These are phyloP conservation scores for Phasianus colchicus DNA, from an alignment of 2,113 vertebrate genomes.

Conservation along the genomic window DNA sequence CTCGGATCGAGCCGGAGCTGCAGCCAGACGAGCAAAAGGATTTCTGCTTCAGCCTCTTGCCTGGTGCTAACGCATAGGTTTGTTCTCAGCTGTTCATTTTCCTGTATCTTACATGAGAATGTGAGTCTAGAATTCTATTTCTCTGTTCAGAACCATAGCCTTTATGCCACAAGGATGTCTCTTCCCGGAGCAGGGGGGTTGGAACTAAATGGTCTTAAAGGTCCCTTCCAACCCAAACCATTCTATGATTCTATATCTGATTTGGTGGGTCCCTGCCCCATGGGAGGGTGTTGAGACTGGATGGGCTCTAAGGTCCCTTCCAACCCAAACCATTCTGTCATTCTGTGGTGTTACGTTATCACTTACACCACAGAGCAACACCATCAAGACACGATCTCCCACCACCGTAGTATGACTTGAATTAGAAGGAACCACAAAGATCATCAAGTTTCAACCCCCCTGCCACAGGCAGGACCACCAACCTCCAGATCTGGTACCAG, in stretches of 20 bases:
- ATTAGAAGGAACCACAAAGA: too few relatives aligned
- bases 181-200: background rate
- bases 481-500: too few relatives aligned
- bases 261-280: too few relatives aligned
- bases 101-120: background rate
- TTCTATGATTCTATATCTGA: background rate
- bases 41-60: background rate
- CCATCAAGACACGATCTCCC: rapidly evolving
- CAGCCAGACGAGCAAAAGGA: rapidly evolving
- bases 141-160: background rate
- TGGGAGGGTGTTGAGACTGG: background rate
- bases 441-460: too few relatives aligned
- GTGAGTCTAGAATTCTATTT: rapidly evolving
- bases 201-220: background rate
- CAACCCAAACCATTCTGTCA: background rate
- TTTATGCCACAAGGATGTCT: background rate
- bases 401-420: rapidly evolving
- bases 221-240: background rate
- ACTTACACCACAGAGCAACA: background rate
- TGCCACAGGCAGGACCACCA: too few relatives aligned
- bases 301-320: background rate
- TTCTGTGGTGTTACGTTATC: background rate
- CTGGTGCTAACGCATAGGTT: background rate
- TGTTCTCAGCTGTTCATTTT: background rate
- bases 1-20: background rate